A percentile compares a stretch with the other conserved stretches of the same genome.
These are phyloP conservation scores for Apotomis betuletana DNA, from an alignment of 2,888 invertebrate genomes.

Conservation along the genomic window DNA sequence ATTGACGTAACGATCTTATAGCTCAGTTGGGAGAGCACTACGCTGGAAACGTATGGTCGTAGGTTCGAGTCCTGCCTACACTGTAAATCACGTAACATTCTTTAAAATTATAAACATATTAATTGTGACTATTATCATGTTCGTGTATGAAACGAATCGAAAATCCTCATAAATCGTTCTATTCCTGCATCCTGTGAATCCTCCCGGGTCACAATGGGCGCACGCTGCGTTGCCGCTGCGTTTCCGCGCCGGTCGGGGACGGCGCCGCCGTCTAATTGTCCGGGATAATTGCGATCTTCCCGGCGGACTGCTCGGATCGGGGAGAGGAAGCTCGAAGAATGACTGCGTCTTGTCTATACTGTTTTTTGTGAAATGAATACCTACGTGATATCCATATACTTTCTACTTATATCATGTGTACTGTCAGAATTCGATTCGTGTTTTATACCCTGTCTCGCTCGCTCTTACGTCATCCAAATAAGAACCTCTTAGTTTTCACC, in stretches of 20 bases:
- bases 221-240: conserved; percentile 40
- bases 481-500: too few species aligned
- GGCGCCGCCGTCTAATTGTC: conserved; percentile 58
- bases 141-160: background rate
- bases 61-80: too few species aligned
- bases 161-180: conserved; percentile 3
- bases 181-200: background rate
- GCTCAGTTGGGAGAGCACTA: too few species aligned
- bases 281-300: conserved; percentile 55
- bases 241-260: conserved; percentile 45
- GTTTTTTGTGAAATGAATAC: background rate
- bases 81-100: too few species aligned
- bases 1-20: too few species aligned
- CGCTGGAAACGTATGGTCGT: too few species aligned
- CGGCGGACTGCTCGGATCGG: conserved; percentile 4
- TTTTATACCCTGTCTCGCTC: too few species aligned
- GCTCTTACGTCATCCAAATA: too few species aligned
- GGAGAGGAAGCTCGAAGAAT: conserved; percentile 2
- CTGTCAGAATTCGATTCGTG: too few species aligned
- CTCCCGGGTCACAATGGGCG: background rate
- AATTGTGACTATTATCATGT: too few species aligned
- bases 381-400: background rate
- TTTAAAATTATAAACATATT: too few species aligned
- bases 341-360: background rate
- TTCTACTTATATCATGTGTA: too few species aligned